A percentile compares a stretch with the other conserved stretches of the same genome.
These are phyloP conservation scores for Drosophila leontia DNA, from an alignment of 1,140 invertebrate species.

Conservation along the genomic window DNA sequence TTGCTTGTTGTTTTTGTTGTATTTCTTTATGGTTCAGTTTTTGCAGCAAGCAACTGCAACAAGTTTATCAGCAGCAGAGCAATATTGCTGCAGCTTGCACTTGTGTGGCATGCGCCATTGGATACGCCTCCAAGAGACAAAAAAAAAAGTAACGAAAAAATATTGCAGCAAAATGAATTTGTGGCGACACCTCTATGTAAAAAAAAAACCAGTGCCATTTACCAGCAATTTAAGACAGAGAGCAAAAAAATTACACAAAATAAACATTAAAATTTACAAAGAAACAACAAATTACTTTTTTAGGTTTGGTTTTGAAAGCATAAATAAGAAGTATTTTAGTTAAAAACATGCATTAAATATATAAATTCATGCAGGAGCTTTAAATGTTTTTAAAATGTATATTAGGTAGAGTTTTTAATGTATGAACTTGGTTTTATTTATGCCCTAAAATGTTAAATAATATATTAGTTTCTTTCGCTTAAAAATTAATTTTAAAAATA, in stretches of 20 bases:
- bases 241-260: not conserved
- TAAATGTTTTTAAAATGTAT: too few relatives aligned
- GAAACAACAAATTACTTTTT: not conserved
- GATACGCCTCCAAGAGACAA: conserved; percentile 20
- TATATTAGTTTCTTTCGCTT: too few relatives aligned
- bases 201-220: conserved; percentile 18
- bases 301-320: not conserved
- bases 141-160: not conserved
- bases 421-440: too few relatives aligned
- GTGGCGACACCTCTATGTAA: conserved; percentile 21
- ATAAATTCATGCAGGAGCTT: too few relatives aligned
- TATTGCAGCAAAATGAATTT: conserved; percentile 21
- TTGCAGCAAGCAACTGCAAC: conserved; percentile 24
- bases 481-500: too few relatives aligned
- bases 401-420: too few relatives aligned
- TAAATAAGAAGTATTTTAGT: not conserved
- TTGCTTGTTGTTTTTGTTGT: conserved; percentile 9
- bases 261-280: not conserved
- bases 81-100: conserved; percentile 19
- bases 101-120: conserved; percentile 45
- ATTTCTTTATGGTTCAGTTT: conserved; percentile 6
- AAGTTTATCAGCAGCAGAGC: conserved; percentile 31
- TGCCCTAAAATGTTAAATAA: too few relatives aligned
- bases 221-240: conserved; percentile 15
- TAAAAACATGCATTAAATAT: not conserved